Conservation (phyloP, 2,888 invertebrate genomes). For the Rapana venosa region DNA sequence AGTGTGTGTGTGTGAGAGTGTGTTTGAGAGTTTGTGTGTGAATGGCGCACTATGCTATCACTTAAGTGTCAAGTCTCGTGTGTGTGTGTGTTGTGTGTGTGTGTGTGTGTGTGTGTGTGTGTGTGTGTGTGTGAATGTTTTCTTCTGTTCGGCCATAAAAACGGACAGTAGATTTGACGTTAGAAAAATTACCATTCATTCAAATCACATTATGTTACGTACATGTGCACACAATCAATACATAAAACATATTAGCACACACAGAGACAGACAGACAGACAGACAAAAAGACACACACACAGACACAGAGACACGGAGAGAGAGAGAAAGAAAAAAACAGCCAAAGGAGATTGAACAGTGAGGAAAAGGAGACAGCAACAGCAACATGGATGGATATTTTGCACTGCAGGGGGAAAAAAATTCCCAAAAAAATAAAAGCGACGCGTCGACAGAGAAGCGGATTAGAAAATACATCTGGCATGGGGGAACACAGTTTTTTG, state of each 20-base stretch:
- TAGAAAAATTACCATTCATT: too few species aligned
- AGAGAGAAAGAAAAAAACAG: background rate
- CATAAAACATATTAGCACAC: background rate
- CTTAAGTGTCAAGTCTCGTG: background rate
- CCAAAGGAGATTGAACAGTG: background rate
- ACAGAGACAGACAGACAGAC: background rate
- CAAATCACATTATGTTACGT: too few species aligned
- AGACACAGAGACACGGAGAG: background rate
- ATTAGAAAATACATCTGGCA: background rate
- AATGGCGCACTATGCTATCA: background rate
- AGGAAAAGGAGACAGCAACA: background rate
- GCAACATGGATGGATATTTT: background rate
- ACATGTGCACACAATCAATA: too few species aligned
- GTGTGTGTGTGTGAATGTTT: too few species aligned
- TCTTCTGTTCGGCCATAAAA: too few species aligned
- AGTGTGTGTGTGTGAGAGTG: constrained; percentile 28
- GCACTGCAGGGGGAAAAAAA: background rate
- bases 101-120: too few species aligned
- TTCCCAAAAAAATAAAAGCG: background rate
- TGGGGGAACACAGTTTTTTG: background rate
- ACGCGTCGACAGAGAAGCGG: background rate
- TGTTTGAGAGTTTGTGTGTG: constrained; percentile 39
- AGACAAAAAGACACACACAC: background rate
- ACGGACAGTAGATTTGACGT: too few species aligned
- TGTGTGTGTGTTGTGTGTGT: constrained; percentile 21